Evolutionary conservation across 2,113 vertebrate species (phyloP), one percentile per base, ranked within the genome.

Genomic region (Thymallus thymallus): DNA sequence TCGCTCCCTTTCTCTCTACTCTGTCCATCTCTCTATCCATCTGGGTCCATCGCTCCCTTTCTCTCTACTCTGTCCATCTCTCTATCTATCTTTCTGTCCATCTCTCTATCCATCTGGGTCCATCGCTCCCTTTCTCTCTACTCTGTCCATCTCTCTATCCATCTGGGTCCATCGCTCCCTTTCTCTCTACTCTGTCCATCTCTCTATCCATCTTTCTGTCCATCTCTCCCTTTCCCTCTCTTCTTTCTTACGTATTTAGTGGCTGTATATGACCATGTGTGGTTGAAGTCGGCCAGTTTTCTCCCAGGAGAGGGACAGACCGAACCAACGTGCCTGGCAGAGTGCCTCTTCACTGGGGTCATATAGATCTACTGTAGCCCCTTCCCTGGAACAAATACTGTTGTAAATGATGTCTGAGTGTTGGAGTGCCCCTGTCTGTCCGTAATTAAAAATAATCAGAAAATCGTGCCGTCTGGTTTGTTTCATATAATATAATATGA

Each of bases 181-280:
- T 5, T 32, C 30, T 6, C 30, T 32, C 30, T 32, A 4, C 4
- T 30, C 30, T 30, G 0, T 30, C 30, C 5, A 0, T 30, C 30
- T 30, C 29, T 30, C 29, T 30, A 4, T 30, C 29, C 29, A 30
- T 30, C 29, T 6, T 22, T 73, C 23, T 69, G 18, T 75, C 73
- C 1, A 20, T 69, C 71, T 77, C 24, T 35, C 41, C 48, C 20
- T 60, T 20, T 73, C 35, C 76, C 24, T 82, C 29, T 58, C 13
- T 12, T 51, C 29, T 26, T 51, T 5, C 23, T n/a, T 71, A 9
- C 6, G 5, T 72, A 9, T 16, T 0, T 77, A 95, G 94, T 96
- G 94, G 94, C 90, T 96, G 76, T 90, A 88, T 73, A 41, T 93
- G 71, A 94, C 91, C 45, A 93, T 95, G 94, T 94, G 93, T 77